Evolutionary conservation across 2,888 invertebrate genomes (phyloP), one percentile per base, ranked within the genome.

Genomic region (Cephus runcator): DNA sequence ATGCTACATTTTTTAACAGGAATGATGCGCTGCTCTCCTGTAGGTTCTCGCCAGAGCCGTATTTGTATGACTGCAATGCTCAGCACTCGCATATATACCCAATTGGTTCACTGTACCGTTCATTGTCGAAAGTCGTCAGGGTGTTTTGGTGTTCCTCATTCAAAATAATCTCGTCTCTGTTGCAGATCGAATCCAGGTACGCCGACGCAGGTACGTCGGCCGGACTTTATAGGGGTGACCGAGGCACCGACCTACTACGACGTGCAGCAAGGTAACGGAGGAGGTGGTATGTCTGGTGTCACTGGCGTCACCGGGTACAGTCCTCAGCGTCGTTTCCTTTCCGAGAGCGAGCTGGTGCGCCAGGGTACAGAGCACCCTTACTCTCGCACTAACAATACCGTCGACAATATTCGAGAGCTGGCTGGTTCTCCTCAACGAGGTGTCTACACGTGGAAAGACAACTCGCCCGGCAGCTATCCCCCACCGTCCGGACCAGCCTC

Each of bases 101-200:
- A 76, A 77, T 79, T 77, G 77, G 76, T 80, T 83, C 81, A 83
- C 81, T 82, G 83, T 85, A 85, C 73, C 81, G 82, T 83, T 85
- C 84, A 84, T 84, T 85, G 83, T 85, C 80, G 81, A 73, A 76
- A 71, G 6, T 71, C 71, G 12, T 34, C 12, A 4, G 31, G 33
- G 31, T 71, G 56, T 79, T 81, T 74, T 79, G 73, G 77, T 76
- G 81, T 79, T 80, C 78, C 76, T 69, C 81, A 40, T 30, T 35
- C 30, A 34, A 34, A 74, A 35, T 74, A 35, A 30, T 35, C n/a
- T 35, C 12, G 36, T 77, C 40, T 76, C 34, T 76, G 76, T 90
- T 90, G 36, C 95, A 97, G 97, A 95, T 97, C 97, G 87, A 97
- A 97, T 93, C 97, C 97, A 88, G 97, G 97, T 91, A 97, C 97